Evolutionary conservation across 2,113 vertebrate species (phyloP).

Genomic region (Montifringilla adamsi): DNA sequence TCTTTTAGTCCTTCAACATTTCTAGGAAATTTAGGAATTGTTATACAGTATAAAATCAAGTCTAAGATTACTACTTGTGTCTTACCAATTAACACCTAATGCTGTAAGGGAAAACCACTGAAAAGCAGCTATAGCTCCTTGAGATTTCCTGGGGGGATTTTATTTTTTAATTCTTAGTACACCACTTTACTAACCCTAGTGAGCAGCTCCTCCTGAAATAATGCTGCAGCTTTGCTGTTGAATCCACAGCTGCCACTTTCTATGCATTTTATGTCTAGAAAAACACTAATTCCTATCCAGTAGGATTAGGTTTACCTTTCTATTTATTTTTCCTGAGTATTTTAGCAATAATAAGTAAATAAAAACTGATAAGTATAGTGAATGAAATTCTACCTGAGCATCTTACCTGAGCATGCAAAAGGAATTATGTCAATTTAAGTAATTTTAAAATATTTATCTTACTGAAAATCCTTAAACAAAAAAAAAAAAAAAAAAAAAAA

Average conservation of each 20-base stretch:
- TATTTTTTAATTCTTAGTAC: background rate
- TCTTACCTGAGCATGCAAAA: background rate
- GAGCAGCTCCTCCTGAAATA: background rate
- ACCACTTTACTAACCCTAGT: background rate
- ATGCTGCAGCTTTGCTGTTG: background rate
- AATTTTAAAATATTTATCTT: background rate
- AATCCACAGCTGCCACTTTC: background rate
- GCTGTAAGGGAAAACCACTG: background rate
- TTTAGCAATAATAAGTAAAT: background rate
- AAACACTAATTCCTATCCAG: background rate
- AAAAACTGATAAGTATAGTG: background rate
- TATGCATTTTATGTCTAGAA: accelerated
- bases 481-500: too few species aligned
- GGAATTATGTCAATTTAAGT: background rate
- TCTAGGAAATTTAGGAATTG: background rate
- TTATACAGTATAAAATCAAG: too few species aligned
- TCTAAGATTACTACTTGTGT: background rate
- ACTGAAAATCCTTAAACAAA: background rate
- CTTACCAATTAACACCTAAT: background rate
- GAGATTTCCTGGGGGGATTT: background rate
- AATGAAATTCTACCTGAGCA: background rate
- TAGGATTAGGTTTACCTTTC: background rate
- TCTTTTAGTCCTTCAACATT: background rate
- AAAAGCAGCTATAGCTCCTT: background rate
- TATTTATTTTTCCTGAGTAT: background rate